Evolutionary conservation across 2,797 vertebrate species (phyloP).

Genomic region (Lycodopsis pacificus): DNA sequence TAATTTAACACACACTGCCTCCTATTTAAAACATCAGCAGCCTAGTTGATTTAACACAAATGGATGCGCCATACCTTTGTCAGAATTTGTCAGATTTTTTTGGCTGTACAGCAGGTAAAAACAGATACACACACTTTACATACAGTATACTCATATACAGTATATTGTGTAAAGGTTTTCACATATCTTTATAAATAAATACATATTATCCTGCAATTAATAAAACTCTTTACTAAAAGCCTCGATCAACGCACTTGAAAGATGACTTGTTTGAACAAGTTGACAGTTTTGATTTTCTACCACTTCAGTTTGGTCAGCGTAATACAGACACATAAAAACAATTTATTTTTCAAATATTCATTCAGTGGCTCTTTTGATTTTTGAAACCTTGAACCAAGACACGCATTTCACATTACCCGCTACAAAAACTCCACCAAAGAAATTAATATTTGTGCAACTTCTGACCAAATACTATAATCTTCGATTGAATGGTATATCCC

Average conservation of each 20-base stretch:
- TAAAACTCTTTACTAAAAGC: slow-evolving; percentile 50
- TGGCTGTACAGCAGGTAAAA: slow-evolving; percentile 76
- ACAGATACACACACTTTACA: slow-evolving; percentile 75
- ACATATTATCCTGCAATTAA: slow-evolving; percentile 67
- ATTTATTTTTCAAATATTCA: slow-evolving; percentile 45
- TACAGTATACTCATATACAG: slow-evolving; percentile 74
- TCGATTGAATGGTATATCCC: slow-evolving; percentile 32
- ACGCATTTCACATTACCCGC: slow-evolving; percentile 46
- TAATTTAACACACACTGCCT: slow-evolving; percentile 74
- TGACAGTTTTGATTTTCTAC: slow-evolving; percentile 59
- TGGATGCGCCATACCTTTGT: slow-evolving; percentile 64
- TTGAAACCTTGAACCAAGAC: slow-evolving; percentile 47
- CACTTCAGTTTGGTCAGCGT: slow-evolving; percentile 65
- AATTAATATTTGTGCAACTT: slow-evolving; percentile 52
- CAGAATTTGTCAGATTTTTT: slow-evolving; percentile 53
- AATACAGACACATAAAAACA: slow-evolving; percentile 56
- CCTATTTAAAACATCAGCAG: slow-evolving; percentile 78
- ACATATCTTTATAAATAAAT: slow-evolving; percentile 80
- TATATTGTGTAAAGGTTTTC: slow-evolving; percentile 73
- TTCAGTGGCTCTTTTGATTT: slow-evolving; percentile 43
- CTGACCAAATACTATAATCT: slow-evolving; percentile 46
- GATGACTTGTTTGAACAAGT: slow-evolving; percentile 49
- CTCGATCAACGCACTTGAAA: slow-evolving; percentile 64
- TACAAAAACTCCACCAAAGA: slow-evolving; percentile 42
- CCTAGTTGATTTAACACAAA: slow-evolving; percentile 76